A percentile compares a stretch with the other conserved stretches of the same genome.
Evolutionary conservation across 1,140 invertebrate genomes (phyloP).

Genomic region (Heliothis virescens): DNA sequence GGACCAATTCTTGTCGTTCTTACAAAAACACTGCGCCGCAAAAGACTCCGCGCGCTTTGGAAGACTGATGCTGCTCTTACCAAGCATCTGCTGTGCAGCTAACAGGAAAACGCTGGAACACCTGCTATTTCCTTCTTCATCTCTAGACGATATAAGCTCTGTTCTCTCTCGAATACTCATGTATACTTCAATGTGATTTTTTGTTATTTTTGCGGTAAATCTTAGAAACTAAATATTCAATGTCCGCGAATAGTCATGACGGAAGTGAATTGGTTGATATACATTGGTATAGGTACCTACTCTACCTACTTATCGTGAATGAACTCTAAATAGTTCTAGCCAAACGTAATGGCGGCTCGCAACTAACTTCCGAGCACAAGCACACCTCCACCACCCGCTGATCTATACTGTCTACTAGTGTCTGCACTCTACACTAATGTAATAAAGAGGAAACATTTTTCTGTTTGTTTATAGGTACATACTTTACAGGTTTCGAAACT

Average conservation of each 20-base stretch:
- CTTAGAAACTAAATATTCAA: no score
- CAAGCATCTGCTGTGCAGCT: conserved; percentile 87
- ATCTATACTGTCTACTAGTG: no score
- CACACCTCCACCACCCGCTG: no score
- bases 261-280: background rate
- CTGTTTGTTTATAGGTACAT: no score
- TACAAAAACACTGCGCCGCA: conserved; percentile 88
- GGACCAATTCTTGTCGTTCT: conserved; percentile 92
- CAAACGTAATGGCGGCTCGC: no score
- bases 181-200: conserved; percentile 61
- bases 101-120: conserved; percentile 83
- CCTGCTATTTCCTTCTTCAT: conserved; percentile 65
- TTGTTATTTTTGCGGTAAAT: background rate
- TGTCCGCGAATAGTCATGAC: no score
- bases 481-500: no score
- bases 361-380: no score
- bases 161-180: conserved; percentile 65
- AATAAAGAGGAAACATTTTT: no score
- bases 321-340: no score
- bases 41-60: conserved; percentile 89
- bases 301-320: background rate
- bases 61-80: conserved; percentile 90
- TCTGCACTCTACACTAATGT: no score
- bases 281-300: no score
- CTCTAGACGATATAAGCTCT: conserved; percentile 61